phyloP scores from a whole-genome alignment of 2,888 invertebrate genomes.

The Scaptomyza reducta region DNA sequence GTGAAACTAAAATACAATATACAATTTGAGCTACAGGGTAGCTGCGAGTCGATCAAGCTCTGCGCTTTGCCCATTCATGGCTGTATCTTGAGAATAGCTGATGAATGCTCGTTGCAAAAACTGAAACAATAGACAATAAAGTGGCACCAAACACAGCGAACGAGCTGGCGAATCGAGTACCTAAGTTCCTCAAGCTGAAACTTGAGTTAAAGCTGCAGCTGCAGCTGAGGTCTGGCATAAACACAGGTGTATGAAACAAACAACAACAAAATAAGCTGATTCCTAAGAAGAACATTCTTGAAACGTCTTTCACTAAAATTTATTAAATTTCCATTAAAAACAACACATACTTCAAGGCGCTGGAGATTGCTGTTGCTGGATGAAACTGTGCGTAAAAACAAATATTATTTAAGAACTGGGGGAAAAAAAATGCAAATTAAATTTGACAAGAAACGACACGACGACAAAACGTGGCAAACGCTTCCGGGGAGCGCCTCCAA shows the following conservation, averaged over 20 bases:
- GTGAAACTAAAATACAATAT: too few relatives aligned
- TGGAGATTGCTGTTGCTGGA: too few relatives aligned
- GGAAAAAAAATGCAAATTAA: constrained; percentile 43
- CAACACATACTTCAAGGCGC: not conserved
- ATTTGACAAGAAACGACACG: constrained; percentile 59
- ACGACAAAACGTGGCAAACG: constrained; percentile 14
- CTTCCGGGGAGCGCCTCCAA: constrained; percentile 17
- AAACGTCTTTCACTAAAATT: constrained; percentile 48
- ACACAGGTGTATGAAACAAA: constrained; percentile 43
- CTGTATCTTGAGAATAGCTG: constrained; percentile 13
- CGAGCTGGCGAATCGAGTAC: not conserved
- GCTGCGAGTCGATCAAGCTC: not conserved
- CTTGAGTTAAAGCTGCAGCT: constrained; percentile 21
- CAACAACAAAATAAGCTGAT: constrained; percentile 11
- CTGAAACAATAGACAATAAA: constrained; percentile 11
- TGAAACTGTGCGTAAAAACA: constrained; percentile 38
- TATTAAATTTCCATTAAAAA: constrained; percentile 66
- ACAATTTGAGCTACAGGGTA: not conserved
- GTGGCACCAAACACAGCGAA: not conserved
- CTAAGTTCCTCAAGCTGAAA: constrained; percentile 25
- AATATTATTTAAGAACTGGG: constrained; percentile 59
- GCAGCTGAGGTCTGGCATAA: constrained; percentile 10
- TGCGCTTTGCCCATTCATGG: not conserved
- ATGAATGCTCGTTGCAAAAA: constrained; percentile 19
- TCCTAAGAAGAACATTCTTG: constrained; percentile 11